Evolutionary conservation across 92 coral and sea anemone genomes (phyloP).

Genomic region (Epizoanthus illoricatus): DNA sequence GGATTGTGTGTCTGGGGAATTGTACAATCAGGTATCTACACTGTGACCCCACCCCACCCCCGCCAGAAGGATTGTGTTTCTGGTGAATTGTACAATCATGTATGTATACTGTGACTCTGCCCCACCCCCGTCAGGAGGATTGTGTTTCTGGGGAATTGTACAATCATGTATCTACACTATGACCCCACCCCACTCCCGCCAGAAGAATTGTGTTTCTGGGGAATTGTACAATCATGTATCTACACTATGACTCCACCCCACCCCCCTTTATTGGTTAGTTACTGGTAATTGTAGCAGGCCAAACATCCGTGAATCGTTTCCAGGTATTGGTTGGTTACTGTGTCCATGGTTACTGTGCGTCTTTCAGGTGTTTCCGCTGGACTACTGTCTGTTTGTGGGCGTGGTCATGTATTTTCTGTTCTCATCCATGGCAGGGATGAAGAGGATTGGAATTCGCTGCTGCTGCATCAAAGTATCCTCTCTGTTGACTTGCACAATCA

Average conservation of each 20-base stretch:
- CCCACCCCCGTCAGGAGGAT: too few species aligned
- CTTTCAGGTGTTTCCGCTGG: conserved; percentile 88
- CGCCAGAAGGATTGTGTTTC: too few species aligned
- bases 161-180: too few species aligned
- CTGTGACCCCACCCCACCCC: too few species aligned
- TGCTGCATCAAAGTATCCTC: conserved; percentile 99
- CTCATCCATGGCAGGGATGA: conserved; percentile 94
- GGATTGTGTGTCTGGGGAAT: too few species aligned
- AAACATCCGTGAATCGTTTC: neutral
- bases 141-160: neutral
- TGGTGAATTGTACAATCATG: too few species aligned
- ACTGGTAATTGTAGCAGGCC: neutral
- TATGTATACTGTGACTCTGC: too few species aligned
- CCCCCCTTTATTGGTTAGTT: neutral
- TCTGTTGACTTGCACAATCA: too few species aligned
- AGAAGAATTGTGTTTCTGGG: neutral
- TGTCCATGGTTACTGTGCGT: neutral
- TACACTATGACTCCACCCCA: neutral
- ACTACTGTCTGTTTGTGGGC: conserved; percentile 91
- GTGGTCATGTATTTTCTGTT: conserved; percentile 90
- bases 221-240: neutral
- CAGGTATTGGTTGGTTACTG: neutral
- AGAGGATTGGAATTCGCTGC: conserved; percentile 89
- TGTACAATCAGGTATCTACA: too few species aligned
- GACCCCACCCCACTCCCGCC: neutral